These are phyloP conservation scores for Podabrus alpinus DNA, from an alignment of 2,888 invertebrate species.

Conservation along the genomic window DNA sequence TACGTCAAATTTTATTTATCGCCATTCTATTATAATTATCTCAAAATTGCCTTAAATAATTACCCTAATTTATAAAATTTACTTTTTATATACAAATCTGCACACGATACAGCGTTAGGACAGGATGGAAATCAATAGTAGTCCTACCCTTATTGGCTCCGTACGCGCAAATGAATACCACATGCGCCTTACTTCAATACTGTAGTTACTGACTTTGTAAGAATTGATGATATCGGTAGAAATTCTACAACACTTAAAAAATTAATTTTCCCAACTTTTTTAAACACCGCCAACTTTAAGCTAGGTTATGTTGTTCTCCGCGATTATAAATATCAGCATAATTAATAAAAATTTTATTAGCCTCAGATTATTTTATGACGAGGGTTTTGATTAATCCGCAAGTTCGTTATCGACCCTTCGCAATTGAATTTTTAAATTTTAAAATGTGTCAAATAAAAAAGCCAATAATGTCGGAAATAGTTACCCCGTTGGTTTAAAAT, in stretches of 20 bases:
- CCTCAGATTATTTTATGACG: background rate
- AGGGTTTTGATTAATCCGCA: background rate
- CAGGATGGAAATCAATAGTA: slow-evolving; percentile 46
- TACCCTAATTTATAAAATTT: slow-evolving; percentile 11
- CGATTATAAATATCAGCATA: background rate
- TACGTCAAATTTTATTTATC: background rate
- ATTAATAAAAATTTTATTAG: background rate
- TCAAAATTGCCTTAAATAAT: slow-evolving; percentile 2
- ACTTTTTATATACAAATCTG: slow-evolving; percentile 24
- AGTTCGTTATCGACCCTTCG: background rate
- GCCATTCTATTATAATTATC: background rate
- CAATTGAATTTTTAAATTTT: background rate
- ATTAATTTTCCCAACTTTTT: background rate
- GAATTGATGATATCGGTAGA: background rate
- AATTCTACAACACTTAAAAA: background rate
- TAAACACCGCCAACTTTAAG: background rate
- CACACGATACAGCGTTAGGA: slow-evolving; percentile 30
- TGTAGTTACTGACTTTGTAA: slow-evolving; percentile 37
- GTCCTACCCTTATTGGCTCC: slow-evolving; percentile 43
- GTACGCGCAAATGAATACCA: slow-evolving; percentile 50
- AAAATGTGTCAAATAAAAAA: background rate
- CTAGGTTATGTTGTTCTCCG: background rate
- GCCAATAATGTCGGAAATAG: background rate
- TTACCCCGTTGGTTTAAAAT: background rate
- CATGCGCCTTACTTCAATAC: slow-evolving; percentile 46